These are phyloP conservation scores for Linyphia triangularis DNA, from an alignment of 2,888 invertebrate genomes.

Conservation along the genomic window DNA sequence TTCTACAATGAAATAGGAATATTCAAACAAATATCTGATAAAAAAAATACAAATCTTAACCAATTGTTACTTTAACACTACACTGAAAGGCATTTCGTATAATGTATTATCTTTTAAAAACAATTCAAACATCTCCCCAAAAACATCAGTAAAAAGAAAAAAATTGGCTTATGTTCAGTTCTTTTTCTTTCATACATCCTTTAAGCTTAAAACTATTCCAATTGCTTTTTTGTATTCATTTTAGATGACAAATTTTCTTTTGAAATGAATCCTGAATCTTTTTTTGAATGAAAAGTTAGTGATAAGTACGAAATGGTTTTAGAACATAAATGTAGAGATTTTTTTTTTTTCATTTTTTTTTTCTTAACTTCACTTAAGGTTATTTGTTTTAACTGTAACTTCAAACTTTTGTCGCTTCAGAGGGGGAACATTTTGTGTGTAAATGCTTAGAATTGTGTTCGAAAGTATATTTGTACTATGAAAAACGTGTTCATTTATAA, in stretches of 20 bases:
- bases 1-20: background rate
- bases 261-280: constrained; percentile 36
- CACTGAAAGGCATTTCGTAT: constrained; percentile 1
- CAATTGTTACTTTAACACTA: constrained; percentile 18
- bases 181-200: background rate
- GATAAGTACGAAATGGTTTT: background rate
- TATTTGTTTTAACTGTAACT: background rate
- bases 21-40: background rate
- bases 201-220: constrained; percentile 6
- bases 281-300: background rate
- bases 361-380: background rate
- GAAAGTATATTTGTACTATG: background rate
- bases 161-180: background rate
- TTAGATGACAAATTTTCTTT: constrained; percentile 41
- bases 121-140: background rate
- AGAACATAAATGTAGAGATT: background rate
- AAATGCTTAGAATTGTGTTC: background rate
- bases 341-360: background rate
- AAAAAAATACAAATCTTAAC: constrained; percentile 7
- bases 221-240: constrained; percentile 28
- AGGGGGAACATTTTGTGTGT: background rate
- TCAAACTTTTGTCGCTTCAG: background rate
- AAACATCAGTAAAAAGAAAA: background rate
- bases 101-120: constrained; percentile 20
- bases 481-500: background rate